A percentile compares a stretch with the other conserved stretches of the same genome.
Conservation (phyloP, 1,140 invertebrate genomes). For the Euschistus heros region DNA sequence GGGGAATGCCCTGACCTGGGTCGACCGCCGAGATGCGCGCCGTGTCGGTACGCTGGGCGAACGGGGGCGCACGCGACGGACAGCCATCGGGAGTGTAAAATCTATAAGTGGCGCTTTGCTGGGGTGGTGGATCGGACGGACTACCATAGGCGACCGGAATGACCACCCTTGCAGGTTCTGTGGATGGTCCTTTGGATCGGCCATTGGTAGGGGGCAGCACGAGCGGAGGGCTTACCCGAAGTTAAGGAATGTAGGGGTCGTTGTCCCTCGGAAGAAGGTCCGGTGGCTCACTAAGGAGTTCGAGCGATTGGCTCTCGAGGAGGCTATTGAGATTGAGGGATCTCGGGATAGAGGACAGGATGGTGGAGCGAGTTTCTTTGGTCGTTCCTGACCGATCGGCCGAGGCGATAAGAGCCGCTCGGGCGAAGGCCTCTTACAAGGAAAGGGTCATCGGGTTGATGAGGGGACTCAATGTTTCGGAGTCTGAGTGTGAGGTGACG, state of each 20-base stretch:
- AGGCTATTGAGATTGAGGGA: background rate
- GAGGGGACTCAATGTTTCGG: too few relatives aligned
- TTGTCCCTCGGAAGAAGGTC: background rate
- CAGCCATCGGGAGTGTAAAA: background rate
- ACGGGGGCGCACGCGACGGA: background rate
- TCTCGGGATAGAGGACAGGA: background rate
- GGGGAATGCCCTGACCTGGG: background rate
- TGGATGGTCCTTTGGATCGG: too few relatives aligned
- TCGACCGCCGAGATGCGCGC: background rate
- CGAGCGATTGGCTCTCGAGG: background rate
- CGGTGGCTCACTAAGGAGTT: background rate
- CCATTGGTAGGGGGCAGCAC: too few relatives aligned
- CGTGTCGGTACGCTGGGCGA: background rate
- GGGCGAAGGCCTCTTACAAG: background rate
- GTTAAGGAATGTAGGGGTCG: background rate
- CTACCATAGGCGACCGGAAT: background rate
- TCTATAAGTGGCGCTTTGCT: background rate
- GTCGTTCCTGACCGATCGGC: background rate
- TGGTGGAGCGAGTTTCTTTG: background rate
- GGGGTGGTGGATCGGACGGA: background rate
- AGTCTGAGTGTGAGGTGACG: too few relatives aligned
- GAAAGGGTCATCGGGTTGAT: background rate
- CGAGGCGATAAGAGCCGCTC: background rate
- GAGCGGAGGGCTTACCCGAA: background rate
- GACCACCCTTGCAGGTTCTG: background rate